These are phyloP conservation scores for Euthynnus affinis DNA, from an alignment of 2,797 vertebrate species.

Conservation along the genomic window DNA sequence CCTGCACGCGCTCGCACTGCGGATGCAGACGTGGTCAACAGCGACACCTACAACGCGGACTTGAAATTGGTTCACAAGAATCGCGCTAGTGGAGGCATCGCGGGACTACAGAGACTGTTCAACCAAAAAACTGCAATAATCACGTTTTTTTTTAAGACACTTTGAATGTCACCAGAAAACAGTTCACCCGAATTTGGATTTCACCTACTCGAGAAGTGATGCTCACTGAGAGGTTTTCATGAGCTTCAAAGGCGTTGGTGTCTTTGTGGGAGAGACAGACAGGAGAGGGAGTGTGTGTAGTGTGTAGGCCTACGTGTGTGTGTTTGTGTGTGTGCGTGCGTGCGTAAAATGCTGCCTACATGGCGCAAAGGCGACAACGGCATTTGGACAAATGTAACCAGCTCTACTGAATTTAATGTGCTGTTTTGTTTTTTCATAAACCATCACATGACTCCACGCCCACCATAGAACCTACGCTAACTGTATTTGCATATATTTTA, in stretches of 20 bases:
- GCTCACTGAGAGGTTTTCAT: background rate
- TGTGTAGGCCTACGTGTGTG: background rate
- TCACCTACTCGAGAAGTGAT: background rate
- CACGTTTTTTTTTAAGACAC: background rate
- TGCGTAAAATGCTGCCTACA: constrained; percentile 33
- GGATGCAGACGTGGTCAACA: constrained; percentile 93
- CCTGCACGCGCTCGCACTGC: constrained; percentile 86
- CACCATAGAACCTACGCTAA: background rate
- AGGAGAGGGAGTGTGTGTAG: background rate
- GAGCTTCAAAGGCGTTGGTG: background rate
- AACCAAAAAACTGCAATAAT: constrained; percentile 21
- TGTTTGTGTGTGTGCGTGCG: constrained; percentile 17
- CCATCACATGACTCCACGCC: background rate
- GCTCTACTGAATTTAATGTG: constrained; percentile 3
- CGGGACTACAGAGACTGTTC: constrained; percentile 34
- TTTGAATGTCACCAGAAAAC: background rate
- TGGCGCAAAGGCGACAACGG: constrained; percentile 66
- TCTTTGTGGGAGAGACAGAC: constrained; percentile 38
- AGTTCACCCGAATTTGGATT: too few species aligned
- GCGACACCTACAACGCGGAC: constrained; percentile 94
- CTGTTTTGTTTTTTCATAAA: background rate
- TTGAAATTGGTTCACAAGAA: constrained; percentile 83
- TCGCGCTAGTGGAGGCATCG: background rate
- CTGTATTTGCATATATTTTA: background rate
- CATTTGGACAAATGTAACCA: constrained; percentile 39